These are phyloP conservation scores for Flabesymbios commensalis DNA, from an alignment of 2,888 invertebrate species.

Conservation along the genomic window DNA sequence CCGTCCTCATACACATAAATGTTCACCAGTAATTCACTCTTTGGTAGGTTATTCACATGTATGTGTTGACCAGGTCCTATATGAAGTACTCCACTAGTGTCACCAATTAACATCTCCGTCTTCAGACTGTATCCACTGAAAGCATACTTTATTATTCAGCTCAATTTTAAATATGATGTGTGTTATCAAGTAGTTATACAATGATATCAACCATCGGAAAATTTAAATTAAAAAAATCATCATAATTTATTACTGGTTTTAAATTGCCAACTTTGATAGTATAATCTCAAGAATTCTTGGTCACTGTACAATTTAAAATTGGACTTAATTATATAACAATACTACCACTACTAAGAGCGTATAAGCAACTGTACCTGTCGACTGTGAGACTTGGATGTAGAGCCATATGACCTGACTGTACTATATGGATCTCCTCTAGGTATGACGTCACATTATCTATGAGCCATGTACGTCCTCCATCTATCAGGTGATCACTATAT, in stretches of 20 bases:
- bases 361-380: background rate
- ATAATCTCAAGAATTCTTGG: too few relatives aligned
- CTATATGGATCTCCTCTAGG: constrained; percentile 36
- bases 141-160: too few relatives aligned
- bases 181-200: too few relatives aligned
- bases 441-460: constrained; percentile 19
- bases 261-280: too few relatives aligned
- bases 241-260: too few relatives aligned
- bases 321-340: too few relatives aligned
- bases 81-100: constrained; percentile 42
- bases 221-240: too few relatives aligned
- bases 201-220: too few relatives aligned
- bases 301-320: too few relatives aligned
- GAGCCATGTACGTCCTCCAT: constrained; percentile 41
- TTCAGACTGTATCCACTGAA: background rate
- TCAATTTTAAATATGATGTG: too few relatives aligned
- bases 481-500: constrained; percentile 13
- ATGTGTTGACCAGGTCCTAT: constrained; percentile 40
- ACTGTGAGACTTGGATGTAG: constrained; percentile 22
- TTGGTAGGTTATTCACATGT: constrained; percentile 37
- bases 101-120: constrained; percentile 35
- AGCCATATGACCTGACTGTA: constrained; percentile 38
- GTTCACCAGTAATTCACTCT: constrained; percentile 40
- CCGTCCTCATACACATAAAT: constrained; percentile 44
- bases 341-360: too few relatives aligned